A percentile compares a stretch with the other conserved stretches of the same genome.
Evolutionary conservation across 2,797 vertebrate species (phyloP).

Genomic region (Sitta carolinensis): DNA sequence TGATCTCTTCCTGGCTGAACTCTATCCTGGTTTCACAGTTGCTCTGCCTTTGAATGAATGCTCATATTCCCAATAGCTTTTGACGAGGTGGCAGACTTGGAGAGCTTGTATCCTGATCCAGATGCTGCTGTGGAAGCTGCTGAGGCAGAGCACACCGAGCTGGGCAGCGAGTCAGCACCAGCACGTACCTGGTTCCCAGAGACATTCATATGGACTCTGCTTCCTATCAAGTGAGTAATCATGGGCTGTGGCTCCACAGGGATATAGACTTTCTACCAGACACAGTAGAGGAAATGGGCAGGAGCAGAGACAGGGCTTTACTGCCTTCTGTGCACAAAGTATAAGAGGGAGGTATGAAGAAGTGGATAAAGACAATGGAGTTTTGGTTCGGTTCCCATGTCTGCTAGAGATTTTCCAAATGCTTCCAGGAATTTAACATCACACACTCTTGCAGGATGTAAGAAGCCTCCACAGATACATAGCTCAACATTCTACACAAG

Average conservation of each 20-base stretch:
- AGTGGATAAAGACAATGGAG: neutral
- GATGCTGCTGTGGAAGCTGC: neutral
- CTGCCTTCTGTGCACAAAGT: neutral
- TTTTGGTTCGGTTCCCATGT: neutral
- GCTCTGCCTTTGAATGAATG: neutral
- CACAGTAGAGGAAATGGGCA: neutral
- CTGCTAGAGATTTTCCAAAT: neutral
- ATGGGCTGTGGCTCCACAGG: neutral
- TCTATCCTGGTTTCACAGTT: neutral
- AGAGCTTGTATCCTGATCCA: neutral
- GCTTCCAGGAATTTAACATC: neutral
- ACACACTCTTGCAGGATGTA: neutral
- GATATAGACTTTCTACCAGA: neutral
- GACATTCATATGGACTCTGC: slow-evolving; percentile 87
- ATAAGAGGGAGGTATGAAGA: neutral
- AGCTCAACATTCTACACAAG: neutral
- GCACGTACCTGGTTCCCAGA: slow-evolving; percentile 84
- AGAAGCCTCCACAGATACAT: neutral
- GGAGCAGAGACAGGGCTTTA: neutral
- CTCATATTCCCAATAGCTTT: slow-evolving; percentile 11
- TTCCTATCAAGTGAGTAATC: slow-evolving; percentile 77
- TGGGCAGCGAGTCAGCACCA: neutral
- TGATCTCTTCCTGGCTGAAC: neutral
- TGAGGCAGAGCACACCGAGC: neutral
- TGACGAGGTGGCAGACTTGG: neutral